Percentiles rank a stretch among this genome's conserved stretches.
These are phyloP conservation scores for Agrotis segetum DNA, from an alignment of 2,888 invertebrate genomes.

Conservation along the genomic window DNA sequence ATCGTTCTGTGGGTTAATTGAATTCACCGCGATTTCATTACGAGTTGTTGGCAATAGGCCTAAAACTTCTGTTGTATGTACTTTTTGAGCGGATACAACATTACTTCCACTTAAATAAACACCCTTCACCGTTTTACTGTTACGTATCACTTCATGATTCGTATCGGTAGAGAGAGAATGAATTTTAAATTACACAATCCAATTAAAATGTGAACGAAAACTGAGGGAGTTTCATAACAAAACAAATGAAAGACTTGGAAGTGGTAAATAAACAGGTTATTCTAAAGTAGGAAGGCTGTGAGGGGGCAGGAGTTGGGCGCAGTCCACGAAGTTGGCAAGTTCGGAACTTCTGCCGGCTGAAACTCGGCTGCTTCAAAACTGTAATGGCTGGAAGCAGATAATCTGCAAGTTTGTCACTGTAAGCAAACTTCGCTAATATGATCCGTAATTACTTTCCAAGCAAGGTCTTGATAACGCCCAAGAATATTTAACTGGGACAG, in stretches of 20 bases:
- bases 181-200: constrained; percentile 44
- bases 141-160: constrained; percentile 51
- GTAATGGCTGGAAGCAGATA: constrained; percentile 84
- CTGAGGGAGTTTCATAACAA: constrained; percentile 20
- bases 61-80: constrained; percentile 59
- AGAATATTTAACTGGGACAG: constrained; percentile 48
- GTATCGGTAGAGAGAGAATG: constrained; percentile 36
- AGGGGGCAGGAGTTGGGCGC: constrained; percentile 71
- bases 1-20: constrained; percentile 65
- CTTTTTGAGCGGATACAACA: constrained; percentile 60
- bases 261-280: constrained; percentile 75
- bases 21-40: constrained; percentile 69
- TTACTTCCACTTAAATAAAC: constrained; percentile 57
- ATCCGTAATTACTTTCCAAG: constrained; percentile 79
- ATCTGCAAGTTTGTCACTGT: constrained; percentile 83
- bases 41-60: constrained; percentile 60
- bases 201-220: constrained; percentile 39
- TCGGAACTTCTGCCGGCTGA: constrained; percentile 75
- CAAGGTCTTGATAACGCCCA: constrained; percentile 67
- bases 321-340: constrained; percentile 79
- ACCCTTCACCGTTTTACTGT: constrained; percentile 55
- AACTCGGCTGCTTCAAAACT: constrained; percentile 81
- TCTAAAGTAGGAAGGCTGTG: constrained; percentile 70
- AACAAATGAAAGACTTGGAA: constrained; percentile 59
- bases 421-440: constrained; percentile 79